These are phyloP conservation scores for Hemiscyllium ocellatum DNA, from an alignment of 2,113 vertebrate genomes.

Conservation along the genomic window DNA sequence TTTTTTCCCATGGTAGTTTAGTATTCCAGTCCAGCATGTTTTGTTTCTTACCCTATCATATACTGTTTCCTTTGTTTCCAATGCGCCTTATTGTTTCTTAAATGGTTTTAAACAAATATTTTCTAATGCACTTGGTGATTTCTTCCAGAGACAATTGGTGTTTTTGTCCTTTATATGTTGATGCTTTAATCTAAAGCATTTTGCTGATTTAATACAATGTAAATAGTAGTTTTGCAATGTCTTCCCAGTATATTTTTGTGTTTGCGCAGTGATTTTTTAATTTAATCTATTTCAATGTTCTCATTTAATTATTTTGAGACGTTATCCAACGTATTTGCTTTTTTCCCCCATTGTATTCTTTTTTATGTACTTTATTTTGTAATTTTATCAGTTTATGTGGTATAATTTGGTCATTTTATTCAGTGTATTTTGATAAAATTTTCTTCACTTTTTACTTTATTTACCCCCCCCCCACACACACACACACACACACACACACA, in stretches of 20 bases:
- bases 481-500: no score
- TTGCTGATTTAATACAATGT: background rate
- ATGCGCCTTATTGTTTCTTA: background rate
- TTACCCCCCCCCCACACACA: no score
- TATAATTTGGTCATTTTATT: background rate
- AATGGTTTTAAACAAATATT: background rate
- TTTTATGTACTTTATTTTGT: background rate
- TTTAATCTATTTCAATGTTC: background rate
- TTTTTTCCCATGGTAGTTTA: background rate
- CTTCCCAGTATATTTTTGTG: background rate
- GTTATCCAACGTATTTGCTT: background rate
- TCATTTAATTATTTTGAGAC: background rate
- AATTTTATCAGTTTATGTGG: background rate
- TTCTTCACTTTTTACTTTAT: background rate
- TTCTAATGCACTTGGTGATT: background rate
- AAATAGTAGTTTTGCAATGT: background rate
- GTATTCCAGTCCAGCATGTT: background rate
- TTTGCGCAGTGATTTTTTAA: background rate
- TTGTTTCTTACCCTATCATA: background rate
- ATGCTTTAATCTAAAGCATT: background rate
- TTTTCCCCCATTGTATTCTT: background rate
- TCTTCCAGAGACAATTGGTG: background rate
- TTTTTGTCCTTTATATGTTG: background rate
- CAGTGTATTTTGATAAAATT: background rate
- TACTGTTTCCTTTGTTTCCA: background rate